Conservation (phyloP, 2,113 vertebrate genomes). For the Anas platyrhynchos region DNA sequence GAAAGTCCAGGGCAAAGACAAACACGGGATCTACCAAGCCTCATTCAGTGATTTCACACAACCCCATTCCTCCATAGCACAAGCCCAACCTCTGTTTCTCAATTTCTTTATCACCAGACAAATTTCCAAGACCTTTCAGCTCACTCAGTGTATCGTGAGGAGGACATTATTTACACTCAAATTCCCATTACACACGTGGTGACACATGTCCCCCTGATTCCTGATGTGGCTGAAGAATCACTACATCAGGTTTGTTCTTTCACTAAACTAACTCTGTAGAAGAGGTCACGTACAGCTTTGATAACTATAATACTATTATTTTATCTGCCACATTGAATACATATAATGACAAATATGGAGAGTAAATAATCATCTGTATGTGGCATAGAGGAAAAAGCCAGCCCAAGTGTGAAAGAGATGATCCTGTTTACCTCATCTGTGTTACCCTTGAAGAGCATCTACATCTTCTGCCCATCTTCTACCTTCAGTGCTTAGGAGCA, state of each 20-base stretch:
- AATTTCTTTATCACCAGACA: neutral
- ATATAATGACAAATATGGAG: neutral
- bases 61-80: neutral
- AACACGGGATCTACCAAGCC: fast-evolving
- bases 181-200: neutral
- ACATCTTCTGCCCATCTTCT: neutral
- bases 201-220: neutral
- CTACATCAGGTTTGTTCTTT: neutral
- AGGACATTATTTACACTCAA: neutral
- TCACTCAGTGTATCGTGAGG: neutral
- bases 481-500: neutral
- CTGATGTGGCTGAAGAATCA: fast-evolving
- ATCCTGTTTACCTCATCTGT: neutral
- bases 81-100: neutral
- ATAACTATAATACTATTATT: neutral
- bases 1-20: neutral
- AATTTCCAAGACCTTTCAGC: neutral
- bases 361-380: neutral
- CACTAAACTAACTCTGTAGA: neutral
- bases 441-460: neutral
- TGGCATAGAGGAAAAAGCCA: neutral
- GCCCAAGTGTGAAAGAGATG: neutral
- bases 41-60: neutral
- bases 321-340: neutral
- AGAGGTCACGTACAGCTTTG: neutral